Evolutionary conservation across 1,140 invertebrate species (phyloP).

Genomic region (Battus philenor): DNA sequence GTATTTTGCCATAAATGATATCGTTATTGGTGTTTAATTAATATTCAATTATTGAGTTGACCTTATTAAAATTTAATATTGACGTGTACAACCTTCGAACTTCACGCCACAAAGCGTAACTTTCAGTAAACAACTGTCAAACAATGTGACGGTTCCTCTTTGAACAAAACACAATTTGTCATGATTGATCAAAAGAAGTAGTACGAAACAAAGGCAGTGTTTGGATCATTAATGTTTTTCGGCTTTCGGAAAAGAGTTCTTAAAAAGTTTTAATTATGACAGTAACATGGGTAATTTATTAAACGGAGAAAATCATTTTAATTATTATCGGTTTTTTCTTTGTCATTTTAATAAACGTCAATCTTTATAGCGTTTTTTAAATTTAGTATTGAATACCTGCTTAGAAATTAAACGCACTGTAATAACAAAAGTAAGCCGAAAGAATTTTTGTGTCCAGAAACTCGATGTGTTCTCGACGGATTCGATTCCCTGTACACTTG

Average conservation of each 20-base stretch:
- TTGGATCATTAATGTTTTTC: conserved; percentile 3
- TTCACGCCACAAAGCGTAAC: conserved; percentile 31
- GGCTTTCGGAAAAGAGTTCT: conserved; percentile 3
- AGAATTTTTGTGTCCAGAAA: no score
- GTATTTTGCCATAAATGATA: no score
- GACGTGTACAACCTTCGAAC: conserved; percentile 48
- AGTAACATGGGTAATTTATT: conserved; percentile 11
- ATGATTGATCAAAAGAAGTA: conserved; percentile 18
- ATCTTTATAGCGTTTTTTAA: no score
- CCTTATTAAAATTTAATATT: conserved; percentile 42
- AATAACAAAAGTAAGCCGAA: no score
- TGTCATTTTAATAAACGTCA: no score
- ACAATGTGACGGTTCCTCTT: conserved; percentile 16
- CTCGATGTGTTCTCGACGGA: no score
- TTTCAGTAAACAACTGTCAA: conserved; percentile 45
- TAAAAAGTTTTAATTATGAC: conserved; percentile 9
- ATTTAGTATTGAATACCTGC: no score
- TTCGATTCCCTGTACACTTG: no score
- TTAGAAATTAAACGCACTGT: no score
- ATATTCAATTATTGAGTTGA: conserved; percentile 18
- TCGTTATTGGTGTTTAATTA: conserved; percentile 1
- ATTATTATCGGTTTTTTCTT: no score
- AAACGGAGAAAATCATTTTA: no score
- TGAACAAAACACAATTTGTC: conserved; percentile 17
- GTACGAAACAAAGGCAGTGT: conserved; percentile 1